Evolutionary conservation across 2,797 vertebrate genomes (phyloP).

Genomic region (Lycodopsis pacificus): DNA sequence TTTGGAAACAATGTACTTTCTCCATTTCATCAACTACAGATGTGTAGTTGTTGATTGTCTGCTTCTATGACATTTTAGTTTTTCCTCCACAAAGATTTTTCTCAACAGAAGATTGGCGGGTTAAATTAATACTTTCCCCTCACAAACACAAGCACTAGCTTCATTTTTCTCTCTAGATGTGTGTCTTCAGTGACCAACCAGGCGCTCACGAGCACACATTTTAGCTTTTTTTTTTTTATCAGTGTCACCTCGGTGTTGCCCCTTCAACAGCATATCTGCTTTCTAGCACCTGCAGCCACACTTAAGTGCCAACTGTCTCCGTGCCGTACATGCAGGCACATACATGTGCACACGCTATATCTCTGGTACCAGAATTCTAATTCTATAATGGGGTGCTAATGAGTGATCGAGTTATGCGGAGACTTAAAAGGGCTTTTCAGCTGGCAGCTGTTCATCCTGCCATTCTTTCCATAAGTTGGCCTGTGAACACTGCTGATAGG

Average conservation of each 20-base stretch:
- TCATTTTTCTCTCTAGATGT: not conserved
- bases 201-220: not conserved
- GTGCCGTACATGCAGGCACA: slow-evolving; percentile 22
- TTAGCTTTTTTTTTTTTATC: not conserved
- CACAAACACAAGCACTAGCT: not conserved
- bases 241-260: not conserved
- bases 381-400: slow-evolving; percentile 75
- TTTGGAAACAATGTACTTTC: not conserved
- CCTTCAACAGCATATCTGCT: slow-evolving; percentile 40
- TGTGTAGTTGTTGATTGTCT: not conserved
- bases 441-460: slow-evolving; percentile 59
- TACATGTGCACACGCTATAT: slow-evolving; percentile 3
- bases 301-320: slow-evolving; percentile 37
- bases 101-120: not conserved
- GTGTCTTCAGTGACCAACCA: not conserved
- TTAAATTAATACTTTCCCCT: not conserved
- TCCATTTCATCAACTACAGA: not conserved
- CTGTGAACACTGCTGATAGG: slow-evolving; percentile 53
- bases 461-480: slow-evolving; percentile 71
- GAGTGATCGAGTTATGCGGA: slow-evolving; percentile 59
- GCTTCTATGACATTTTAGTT: not conserved
- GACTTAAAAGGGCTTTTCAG: slow-evolving; percentile 63
- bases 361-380: slow-evolving; percentile 53
- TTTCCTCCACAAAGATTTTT: not conserved
- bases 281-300: slow-evolving; percentile 50